Evolutionary conservation across 1,140 invertebrate genomes (phyloP).

Genomic region (Dendrolimus kikuchii): DNA sequence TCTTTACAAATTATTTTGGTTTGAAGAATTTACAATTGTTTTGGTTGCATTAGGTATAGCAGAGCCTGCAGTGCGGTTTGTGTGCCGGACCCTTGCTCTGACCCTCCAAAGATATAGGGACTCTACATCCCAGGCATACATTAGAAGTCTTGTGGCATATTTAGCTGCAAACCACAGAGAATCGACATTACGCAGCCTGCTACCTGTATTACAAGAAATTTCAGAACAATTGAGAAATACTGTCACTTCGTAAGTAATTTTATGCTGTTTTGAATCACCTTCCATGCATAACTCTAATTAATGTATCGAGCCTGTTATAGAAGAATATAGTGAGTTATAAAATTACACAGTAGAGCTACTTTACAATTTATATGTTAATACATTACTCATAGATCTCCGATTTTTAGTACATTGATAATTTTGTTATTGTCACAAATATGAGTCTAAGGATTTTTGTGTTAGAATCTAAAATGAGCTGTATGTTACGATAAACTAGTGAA

Average conservation of each 20-base stretch:
- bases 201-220: slow-evolving; percentile 75
- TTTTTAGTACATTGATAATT: too few species aligned
- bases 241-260: slow-evolving; percentile 78
- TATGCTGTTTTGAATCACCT: slow-evolving; percentile 2
- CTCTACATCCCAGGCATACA: slow-evolving; percentile 81
- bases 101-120: slow-evolving; percentile 87
- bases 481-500: too few species aligned
- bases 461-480: too few species aligned
- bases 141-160: slow-evolving; percentile 79
- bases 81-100: slow-evolving; percentile 82
- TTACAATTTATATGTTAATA: too few species aligned
- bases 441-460: too few species aligned
- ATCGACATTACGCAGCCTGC: slow-evolving; percentile 80
- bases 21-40: background rate
- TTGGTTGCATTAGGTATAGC: slow-evolving; percentile 76
- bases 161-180: slow-evolving; percentile 78
- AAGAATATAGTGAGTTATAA: too few species aligned
- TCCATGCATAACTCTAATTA: too few species aligned
- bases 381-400: too few species aligned
- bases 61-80: slow-evolving; percentile 83
- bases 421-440: too few species aligned
- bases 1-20: background rate
- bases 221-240: slow-evolving; percentile 77
- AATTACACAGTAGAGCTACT: too few species aligned
- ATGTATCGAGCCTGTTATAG: too few species aligned